Conservation (phyloP, 2,888 invertebrate genomes). For the Choristoneura rosaceana region DNA sequence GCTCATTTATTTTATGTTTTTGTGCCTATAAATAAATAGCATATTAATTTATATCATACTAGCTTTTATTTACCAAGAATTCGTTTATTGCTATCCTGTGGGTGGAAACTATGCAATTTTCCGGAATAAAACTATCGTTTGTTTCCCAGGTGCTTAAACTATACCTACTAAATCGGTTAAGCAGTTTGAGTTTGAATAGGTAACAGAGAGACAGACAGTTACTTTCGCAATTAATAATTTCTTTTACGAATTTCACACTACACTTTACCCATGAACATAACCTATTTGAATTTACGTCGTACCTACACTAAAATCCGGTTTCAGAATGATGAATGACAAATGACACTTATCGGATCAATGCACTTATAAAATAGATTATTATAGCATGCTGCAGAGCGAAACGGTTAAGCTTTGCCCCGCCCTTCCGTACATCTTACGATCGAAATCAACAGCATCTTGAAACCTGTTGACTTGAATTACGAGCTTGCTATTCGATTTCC, state of each 20-base stretch:
- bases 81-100: too few relatives aligned
- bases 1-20: too few relatives aligned
- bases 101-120: too few relatives aligned
- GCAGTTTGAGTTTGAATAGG: too few relatives aligned
- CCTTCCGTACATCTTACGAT: not conserved
- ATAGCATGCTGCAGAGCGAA: slow-evolving; percentile 24
- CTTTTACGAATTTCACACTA: not conserved
- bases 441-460: not conserved
- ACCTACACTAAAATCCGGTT: not conserved
- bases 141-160: too few relatives aligned
- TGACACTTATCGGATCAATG: slow-evolving; percentile 25
- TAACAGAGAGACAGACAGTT: too few relatives aligned
- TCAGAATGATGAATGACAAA: slow-evolving; percentile 15
- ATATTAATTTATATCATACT: too few relatives aligned
- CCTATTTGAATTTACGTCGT: not conserved
- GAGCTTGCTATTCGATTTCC: not conserved
- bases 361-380: slow-evolving; percentile 33
- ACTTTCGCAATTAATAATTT: not conserved
- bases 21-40: too few relatives aligned
- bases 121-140: too few relatives aligned
- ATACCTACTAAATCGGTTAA: too few relatives aligned
- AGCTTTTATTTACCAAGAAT: too few relatives aligned
- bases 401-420: slow-evolving; percentile 10
- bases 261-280: too few relatives aligned
- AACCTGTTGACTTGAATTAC: not conserved